A percentile compares a stretch with the other conserved stretches of the same genome.
Evolutionary conservation across 2,888 invertebrate genomes (phyloP).

Genomic region (Spilosoma lubricipeda): DNA sequence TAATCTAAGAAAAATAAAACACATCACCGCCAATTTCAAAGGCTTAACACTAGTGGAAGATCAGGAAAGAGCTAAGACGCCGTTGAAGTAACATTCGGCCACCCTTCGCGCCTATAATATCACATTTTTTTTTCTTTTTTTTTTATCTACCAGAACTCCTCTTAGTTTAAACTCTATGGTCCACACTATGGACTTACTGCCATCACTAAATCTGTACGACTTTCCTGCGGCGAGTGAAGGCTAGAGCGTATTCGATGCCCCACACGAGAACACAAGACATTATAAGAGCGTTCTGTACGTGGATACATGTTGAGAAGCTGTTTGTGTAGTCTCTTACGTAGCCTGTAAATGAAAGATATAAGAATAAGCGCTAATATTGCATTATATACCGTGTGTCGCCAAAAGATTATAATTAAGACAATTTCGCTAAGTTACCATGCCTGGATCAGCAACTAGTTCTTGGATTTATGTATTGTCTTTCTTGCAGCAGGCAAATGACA

Average conservation of each 20-base stretch:
- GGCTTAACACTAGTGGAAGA: neutral
- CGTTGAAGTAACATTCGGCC: neutral
- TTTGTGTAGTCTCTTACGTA: slow-evolving; percentile 89
- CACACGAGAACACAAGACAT: slow-evolving; percentile 89
- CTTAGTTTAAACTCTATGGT: slow-evolving; percentile 5
- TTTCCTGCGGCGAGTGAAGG: slow-evolving; percentile 77
- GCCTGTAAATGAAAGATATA: slow-evolving; percentile 75
- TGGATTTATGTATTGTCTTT: too few relatives aligned
- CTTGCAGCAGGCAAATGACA: too few relatives aligned
- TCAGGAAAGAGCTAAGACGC: neutral
- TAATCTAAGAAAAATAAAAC: neutral
- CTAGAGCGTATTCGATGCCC: slow-evolving; percentile 88
- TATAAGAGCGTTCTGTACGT: slow-evolving; percentile 90
- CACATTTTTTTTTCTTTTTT: neutral
- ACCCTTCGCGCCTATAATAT: neutral
- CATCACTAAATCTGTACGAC: slow-evolving; percentile 54
- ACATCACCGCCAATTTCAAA: neutral
- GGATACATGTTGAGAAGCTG: slow-evolving; percentile 90
- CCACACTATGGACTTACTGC: neutral
- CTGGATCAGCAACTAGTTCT: too few relatives aligned
- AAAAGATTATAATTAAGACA: too few relatives aligned
- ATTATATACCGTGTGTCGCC: too few relatives aligned
- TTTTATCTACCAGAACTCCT: neutral
- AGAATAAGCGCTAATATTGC: neutral
- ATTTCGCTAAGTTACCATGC: too few relatives aligned